Percentiles rank a stretch among this genome's conserved stretches.
Evolutionary conservation across 2,888 invertebrate genomes (phyloP).

Genomic region (Aspidapion aeneum): DNA sequence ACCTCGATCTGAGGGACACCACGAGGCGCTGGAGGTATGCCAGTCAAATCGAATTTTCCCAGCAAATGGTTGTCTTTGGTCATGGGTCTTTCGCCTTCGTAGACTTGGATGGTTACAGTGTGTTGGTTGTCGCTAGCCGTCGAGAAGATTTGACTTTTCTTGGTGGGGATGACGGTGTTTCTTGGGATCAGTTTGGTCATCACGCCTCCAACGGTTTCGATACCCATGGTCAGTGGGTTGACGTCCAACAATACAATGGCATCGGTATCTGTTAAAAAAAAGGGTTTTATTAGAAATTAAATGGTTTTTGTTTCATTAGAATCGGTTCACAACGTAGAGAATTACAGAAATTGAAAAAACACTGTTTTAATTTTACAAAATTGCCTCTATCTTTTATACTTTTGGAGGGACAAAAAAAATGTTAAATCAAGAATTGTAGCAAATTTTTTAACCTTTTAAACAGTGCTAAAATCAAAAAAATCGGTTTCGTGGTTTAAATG

Average conservation of each 20-base stretch:
- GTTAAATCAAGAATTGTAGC: too few species aligned
- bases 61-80: constrained; percentile 98
- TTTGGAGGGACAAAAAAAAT: too few species aligned
- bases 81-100: constrained; percentile 99
- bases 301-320: too few species aligned
- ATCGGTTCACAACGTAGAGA: not conserved
- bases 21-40: constrained; percentile 92
- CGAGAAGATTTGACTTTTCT: constrained; percentile 99
- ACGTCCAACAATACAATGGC: constrained; percentile 96
- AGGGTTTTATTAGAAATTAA: too few species aligned
- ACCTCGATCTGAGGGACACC: constrained; percentile 95
- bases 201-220: constrained; percentile 99
- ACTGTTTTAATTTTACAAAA: too few species aligned
- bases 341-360: too few species aligned
- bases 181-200: constrained; percentile 98
- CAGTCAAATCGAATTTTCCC: constrained; percentile 97
- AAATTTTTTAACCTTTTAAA: too few species aligned
- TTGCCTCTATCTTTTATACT: too few species aligned
- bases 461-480: too few species aligned
- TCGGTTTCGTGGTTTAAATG: too few species aligned
- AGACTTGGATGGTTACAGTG: constrained; percentile 97
- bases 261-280: constrained; percentile 65
- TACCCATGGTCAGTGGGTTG: constrained; percentile 98
- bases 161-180: constrained; percentile 98
- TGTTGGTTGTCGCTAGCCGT: constrained; percentile 99